phyloP scores from a whole-genome alignment of 2,113 vertebrate species.

The Lophochroa leadbeateri region DNA sequence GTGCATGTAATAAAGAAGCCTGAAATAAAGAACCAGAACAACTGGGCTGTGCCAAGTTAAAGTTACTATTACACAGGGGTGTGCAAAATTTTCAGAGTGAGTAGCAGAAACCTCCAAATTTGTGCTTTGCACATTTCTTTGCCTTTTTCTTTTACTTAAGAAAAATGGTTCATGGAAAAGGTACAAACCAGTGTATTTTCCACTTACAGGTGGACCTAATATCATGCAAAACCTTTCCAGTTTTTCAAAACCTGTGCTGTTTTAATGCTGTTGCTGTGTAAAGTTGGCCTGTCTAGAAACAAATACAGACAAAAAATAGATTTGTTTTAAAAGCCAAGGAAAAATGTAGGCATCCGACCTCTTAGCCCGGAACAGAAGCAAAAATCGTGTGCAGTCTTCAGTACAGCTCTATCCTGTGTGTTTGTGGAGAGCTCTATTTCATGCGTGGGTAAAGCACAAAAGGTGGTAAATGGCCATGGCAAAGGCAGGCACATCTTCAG shows the following conservation, averaged over 20 bases:
- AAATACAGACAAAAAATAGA: not conserved
- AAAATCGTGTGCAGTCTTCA: not conserved
- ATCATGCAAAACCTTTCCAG: not conserved
- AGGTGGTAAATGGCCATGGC: not conserved
- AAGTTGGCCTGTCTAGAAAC: not conserved
- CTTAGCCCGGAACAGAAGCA: not conserved
- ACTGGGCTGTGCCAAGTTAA: slow-evolving; percentile 66
- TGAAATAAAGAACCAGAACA: slow-evolving; percentile 70
- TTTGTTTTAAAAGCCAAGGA: not conserved
- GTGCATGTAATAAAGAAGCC: slow-evolving; percentile 74
- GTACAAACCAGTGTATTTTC: not conserved
- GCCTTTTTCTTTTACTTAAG: not conserved
- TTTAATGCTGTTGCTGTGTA: not conserved
- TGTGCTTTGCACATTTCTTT: not conserved
- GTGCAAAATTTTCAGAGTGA: slow-evolving; percentile 29
- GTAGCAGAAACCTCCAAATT: slow-evolving; percentile 22
- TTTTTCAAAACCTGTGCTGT: not conserved
- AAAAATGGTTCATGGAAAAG: not conserved
- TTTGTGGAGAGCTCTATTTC: not conserved
- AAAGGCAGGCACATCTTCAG: not conserved
- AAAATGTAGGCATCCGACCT: not conserved
- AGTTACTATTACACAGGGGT: slow-evolving; percentile 46
- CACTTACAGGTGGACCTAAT: not conserved
- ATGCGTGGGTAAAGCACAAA: not conserved
- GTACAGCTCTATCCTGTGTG: not conserved